phyloP scores from a whole-genome alignment of 2,888 invertebrate genomes.

The Bimastos eiseni region DNA sequence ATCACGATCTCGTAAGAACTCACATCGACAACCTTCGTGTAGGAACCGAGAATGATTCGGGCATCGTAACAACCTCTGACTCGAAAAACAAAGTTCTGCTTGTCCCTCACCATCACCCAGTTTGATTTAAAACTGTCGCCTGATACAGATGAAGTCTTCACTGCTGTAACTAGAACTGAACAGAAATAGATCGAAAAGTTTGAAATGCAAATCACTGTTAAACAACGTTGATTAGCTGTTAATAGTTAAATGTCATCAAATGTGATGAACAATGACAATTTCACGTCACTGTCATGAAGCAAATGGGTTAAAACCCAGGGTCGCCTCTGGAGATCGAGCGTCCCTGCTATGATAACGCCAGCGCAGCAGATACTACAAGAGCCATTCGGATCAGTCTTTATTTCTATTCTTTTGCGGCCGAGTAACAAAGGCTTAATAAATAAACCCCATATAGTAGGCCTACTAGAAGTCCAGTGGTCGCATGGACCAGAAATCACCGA shows the following conservation, averaged over 20 bases:
- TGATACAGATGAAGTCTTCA: background rate
- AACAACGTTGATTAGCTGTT: background rate
- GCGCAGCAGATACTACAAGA: too few relatives aligned
- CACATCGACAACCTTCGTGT: background rate
- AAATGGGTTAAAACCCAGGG: too few relatives aligned
- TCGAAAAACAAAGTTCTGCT: constrained; percentile 23
- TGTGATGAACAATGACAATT: background rate
- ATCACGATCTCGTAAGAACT: constrained; percentile 28
- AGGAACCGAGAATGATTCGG: constrained; percentile 31
- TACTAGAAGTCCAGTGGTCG: too few relatives aligned
- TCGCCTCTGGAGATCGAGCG: too few relatives aligned
- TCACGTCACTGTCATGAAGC: background rate
- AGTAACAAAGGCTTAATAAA: background rate
- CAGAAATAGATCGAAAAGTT: background rate
- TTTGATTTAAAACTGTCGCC: background rate
- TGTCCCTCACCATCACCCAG: constrained; percentile 23
- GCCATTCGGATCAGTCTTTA: too few relatives aligned
- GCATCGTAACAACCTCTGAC: constrained; percentile 32
- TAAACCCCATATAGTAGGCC: background rate
- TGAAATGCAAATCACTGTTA: background rate
- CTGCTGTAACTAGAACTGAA: constrained; percentile 10
- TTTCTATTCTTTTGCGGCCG: too few relatives aligned
- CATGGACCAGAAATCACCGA: too few relatives aligned
- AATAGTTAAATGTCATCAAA: too few relatives aligned
- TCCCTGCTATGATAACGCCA: too few relatives aligned